Evolutionary conservation across 2,888 invertebrate genomes (phyloP).

Genomic region (Drosophila nr. perissopoda): DNA sequence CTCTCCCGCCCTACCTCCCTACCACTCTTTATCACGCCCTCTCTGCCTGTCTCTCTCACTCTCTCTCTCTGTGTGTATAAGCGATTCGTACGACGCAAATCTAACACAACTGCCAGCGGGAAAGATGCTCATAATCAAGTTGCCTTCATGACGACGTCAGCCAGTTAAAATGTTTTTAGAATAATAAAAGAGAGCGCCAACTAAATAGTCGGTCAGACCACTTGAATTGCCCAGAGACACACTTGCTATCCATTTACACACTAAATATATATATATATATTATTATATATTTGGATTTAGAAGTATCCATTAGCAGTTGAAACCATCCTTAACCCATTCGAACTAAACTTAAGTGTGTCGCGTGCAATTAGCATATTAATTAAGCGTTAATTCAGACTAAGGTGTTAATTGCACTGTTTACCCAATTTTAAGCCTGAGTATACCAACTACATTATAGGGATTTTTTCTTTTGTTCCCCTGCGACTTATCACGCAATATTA

Average conservation of each 20-base stretch:
- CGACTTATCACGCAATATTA: conserved; percentile 1
- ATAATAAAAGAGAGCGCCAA: conserved; percentile 29
- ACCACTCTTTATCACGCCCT: conserved; percentile 21
- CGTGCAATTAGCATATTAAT: conserved; percentile 60
- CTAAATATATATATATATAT: background rate
- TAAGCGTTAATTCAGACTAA: conserved; percentile 26
- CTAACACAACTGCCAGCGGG: conserved; percentile 52
- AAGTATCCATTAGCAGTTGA: conserved; percentile 5
- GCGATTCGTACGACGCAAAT: conserved; percentile 74
- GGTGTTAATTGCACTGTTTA: conserved; percentile 45
- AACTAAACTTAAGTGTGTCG: conserved; percentile 45
- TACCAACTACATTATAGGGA: conserved; percentile 3
- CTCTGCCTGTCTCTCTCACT: conserved; percentile 8
- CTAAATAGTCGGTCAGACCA: conserved; percentile 59
- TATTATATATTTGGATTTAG: background rate
- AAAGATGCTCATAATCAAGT: conserved; percentile 37
- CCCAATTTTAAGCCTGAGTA: conserved; percentile 12
- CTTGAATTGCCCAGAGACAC: conserved; percentile 31
- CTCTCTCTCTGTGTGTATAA: conserved; percentile 46
- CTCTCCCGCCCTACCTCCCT: conserved; percentile 7
- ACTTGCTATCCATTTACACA: conserved; percentile 9
- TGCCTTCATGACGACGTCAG: conserved; percentile 41
- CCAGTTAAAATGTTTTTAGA: conserved; percentile 34
- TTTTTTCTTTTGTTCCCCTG: background rate
- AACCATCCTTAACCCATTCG: conserved; percentile 26